These are phyloP conservation scores for Penaeus chinensis DNA, from an alignment of 1,140 invertebrate genomes.

Conservation along the genomic window DNA sequence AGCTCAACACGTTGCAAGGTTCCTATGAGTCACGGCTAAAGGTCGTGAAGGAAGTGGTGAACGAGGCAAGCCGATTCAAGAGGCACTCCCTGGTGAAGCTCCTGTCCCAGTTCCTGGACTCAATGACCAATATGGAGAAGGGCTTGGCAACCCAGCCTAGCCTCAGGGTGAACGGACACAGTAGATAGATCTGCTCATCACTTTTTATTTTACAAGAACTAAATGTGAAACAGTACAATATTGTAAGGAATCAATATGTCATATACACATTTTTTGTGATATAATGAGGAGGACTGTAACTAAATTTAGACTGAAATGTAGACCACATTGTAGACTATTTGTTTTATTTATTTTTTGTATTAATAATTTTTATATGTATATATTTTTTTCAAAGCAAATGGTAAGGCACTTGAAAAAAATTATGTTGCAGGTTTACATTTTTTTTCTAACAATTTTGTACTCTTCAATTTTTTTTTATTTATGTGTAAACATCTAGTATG, in stretches of 20 bases:
- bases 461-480: too few relatives aligned
- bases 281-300: slow-evolving; percentile 16
- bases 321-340: slow-evolving; percentile 5
- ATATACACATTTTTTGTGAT: slow-evolving; percentile 40
- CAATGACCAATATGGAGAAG: slow-evolving; percentile 42
- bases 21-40: slow-evolving; percentile 76
- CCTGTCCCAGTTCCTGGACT: slow-evolving; percentile 53
- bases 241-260: slow-evolving; percentile 34
- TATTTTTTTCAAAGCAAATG: background rate
- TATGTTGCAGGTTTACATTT: too few relatives aligned
- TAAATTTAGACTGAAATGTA: slow-evolving; percentile 11
- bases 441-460: too few relatives aligned
- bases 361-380: background rate
- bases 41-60: slow-evolving; percentile 80
- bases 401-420: too few relatives aligned
- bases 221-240: slow-evolving; percentile 40
- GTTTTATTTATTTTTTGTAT: slow-evolving; percentile 20
- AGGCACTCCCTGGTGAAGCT: slow-evolving; percentile 74
- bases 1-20: slow-evolving; percentile 79
- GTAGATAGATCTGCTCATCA: slow-evolving; percentile 49
- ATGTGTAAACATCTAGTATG: too few relatives aligned
- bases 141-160: slow-evolving; percentile 9
- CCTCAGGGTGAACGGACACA: slow-evolving; percentile 60
- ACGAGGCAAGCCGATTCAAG: slow-evolving; percentile 85
- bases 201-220: background rate